These are phyloP conservation scores for Pelvicachromis taeniatus DNA, from an alignment of 2,113 vertebrate genomes.

Conservation along the genomic window DNA sequence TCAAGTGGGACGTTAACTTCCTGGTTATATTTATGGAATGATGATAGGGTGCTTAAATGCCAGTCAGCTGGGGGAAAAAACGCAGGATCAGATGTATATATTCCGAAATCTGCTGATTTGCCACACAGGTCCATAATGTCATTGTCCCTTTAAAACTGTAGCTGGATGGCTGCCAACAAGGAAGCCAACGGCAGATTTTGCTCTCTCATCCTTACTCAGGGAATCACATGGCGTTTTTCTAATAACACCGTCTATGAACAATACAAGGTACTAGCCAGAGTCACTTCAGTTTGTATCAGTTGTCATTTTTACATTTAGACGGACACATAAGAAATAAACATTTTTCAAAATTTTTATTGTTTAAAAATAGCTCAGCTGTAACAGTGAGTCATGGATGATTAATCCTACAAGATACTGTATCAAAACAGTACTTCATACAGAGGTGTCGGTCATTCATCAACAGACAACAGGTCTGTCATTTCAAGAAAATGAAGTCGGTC, in stretches of 20 bases:
- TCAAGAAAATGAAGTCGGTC: constrained; percentile 11
- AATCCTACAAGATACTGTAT: background rate
- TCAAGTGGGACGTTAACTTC: background rate
- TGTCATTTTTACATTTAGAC: background rate
- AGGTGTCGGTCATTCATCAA: background rate
- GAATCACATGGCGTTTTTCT: background rate
- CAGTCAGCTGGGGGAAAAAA: background rate
- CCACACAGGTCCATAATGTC: background rate
- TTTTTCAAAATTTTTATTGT: background rate
- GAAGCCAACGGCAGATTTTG: constrained; percentile 46
- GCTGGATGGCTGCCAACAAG: constrained; percentile 48
- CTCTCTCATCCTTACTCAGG: constrained; percentile 67
- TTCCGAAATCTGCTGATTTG: background rate
- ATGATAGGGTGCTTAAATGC: background rate
- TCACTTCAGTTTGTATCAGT: background rate
- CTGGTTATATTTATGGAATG: background rate
- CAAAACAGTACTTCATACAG: background rate
- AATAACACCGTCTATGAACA: background rate
- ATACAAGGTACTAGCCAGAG: background rate
- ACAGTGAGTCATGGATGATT: background rate
- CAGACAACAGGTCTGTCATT: background rate
- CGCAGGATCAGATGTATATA: background rate
- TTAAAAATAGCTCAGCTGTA: background rate
- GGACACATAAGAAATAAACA: background rate
- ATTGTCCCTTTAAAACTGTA: constrained; percentile 57